Conservation (phyloP, 2,888 invertebrate genomes). For the Ichneumon xanthorius region DNA sequence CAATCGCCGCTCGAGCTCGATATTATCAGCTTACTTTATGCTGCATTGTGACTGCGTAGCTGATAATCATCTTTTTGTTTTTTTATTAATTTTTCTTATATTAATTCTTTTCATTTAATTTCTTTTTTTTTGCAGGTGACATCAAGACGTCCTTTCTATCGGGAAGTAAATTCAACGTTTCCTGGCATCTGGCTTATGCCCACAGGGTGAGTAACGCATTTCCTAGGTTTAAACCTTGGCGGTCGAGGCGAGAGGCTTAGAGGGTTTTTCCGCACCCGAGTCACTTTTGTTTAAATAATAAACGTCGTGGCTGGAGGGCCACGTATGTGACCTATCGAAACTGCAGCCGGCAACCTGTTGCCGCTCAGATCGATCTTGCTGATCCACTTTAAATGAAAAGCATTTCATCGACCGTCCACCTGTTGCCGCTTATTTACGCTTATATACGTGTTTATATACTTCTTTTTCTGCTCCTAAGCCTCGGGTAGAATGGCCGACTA, state of each 20-base stretch:
- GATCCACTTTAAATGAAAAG: conserved; percentile 52
- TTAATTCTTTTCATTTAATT: neutral
- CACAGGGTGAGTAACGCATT: conserved; percentile 89
- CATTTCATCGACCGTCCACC: conserved; percentile 46
- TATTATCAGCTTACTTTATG: conserved; percentile 10
- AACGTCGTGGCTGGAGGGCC: conserved; percentile 6
- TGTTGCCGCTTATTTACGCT: conserved; percentile 26
- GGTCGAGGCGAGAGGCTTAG: neutral
- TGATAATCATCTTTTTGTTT: conserved; percentile 1
- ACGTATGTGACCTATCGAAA: conserved; percentile 53
- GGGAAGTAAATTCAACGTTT: conserved; percentile 94
- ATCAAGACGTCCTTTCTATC: conserved; percentile 92
- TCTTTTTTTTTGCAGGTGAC: conserved; percentile 88
- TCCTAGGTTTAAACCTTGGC: neutral
- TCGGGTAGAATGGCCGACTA: neutral
- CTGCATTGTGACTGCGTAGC: conserved; percentile 7
- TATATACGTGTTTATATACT: neutral
- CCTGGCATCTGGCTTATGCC: conserved; percentile 97
- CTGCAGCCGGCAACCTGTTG: conserved; percentile 37
- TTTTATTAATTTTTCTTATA: neutral
- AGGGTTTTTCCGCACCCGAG: neutral
- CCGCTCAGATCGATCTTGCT: conserved; percentile 43
- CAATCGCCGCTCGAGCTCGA: conserved; percentile 21
- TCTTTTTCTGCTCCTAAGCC: conserved; percentile 12
- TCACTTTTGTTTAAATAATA: conserved; percentile 32